These are phyloP conservation scores for Acanthurus tractus DNA, from an alignment of 2,797 vertebrate species.

Conservation along the genomic window DNA sequence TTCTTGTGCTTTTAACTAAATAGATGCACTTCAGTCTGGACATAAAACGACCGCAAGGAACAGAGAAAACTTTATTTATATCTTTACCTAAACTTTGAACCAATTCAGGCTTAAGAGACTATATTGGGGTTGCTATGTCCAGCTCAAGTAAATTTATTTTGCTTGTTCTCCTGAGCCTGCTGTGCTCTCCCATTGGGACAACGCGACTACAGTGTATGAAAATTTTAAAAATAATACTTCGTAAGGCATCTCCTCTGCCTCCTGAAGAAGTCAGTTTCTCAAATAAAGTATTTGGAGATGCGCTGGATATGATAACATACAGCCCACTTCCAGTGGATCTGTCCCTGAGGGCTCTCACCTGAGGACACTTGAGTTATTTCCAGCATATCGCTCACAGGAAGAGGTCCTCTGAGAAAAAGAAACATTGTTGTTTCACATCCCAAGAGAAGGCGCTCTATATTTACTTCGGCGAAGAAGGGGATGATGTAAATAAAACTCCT, in stretches of 20 bases:
- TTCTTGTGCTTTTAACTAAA: conserved; percentile 86
- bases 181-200: conserved; percentile 34
- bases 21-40: conserved; percentile 74
- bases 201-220: conserved; percentile 3
- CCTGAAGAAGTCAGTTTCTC: conserved; percentile 35
- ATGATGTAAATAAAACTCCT: conserved; percentile 64
- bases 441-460: conserved; percentile 67
- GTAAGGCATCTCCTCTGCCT: conserved; percentile 28
- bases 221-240: conserved; percentile 52
- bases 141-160: conserved; percentile 62
- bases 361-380: conserved; percentile 73
- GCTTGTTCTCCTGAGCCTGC: conserved; percentile 41
- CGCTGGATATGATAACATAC: conserved; percentile 52
- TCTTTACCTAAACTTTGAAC: conserved; percentile 81
- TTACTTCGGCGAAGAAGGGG: conserved; percentile 58
- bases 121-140: conserved; percentile 57
- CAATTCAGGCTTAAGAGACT: conserved; percentile 54
- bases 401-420: conserved; percentile 59
- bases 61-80: conserved; percentile 84
- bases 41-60: conserved; percentile 77
- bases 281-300: conserved; percentile 64
- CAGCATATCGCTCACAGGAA: conserved; percentile 60
- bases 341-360: conserved; percentile 69
- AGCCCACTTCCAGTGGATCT: conserved; percentile 50
- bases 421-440: conserved; percentile 57